Percentiles rank a stretch among this genome's conserved stretches.
phyloP scores from a whole-genome alignment of 2,888 invertebrate species.

The Ophion obscuratus region DNA sequence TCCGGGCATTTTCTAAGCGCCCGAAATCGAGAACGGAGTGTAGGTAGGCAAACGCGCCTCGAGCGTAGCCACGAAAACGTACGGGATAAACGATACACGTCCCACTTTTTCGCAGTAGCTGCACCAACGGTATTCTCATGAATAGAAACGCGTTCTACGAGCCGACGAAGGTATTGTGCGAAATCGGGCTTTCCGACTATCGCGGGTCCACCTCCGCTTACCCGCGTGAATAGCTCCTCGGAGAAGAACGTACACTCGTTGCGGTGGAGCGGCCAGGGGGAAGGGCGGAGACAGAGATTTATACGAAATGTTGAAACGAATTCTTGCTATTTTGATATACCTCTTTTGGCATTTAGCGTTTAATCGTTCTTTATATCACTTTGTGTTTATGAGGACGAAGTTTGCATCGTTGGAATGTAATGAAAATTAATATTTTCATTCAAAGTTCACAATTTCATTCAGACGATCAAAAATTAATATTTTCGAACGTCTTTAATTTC shows the following conservation, averaged over 20 bases:
- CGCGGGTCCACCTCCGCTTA: background rate
- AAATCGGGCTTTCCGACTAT: slow-evolving; percentile 13
- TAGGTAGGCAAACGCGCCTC: background rate
- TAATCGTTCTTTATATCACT: too few relatives aligned
- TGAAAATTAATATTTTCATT: too few relatives aligned
- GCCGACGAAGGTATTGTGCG: slow-evolving; percentile 30
- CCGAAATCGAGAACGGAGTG: background rate
- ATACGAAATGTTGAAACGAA: too few relatives aligned
- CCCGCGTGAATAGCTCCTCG: slow-evolving; percentile 20
- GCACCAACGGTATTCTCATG: slow-evolving; percentile 24
- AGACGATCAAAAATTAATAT: too few relatives aligned
- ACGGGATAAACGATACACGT: slow-evolving; percentile 13
- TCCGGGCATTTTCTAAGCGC: background rate
- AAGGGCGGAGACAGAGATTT: background rate
- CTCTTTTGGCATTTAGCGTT: too few relatives aligned
- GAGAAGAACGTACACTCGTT: slow-evolving; percentile 12
- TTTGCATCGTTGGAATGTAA: too few relatives aligned
- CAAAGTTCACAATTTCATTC: too few relatives aligned
- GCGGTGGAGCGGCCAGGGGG: background rate
- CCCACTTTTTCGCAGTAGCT: slow-evolving; percentile 5
- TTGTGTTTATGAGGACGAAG: too few relatives aligned
- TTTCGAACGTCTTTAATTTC: too few relatives aligned
- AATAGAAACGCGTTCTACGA: slow-evolving; percentile 40
- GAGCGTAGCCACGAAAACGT: slow-evolving; percentile 10
- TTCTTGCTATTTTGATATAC: too few relatives aligned